Percentiles rank a stretch among this genome's conserved stretches.
These are phyloP conservation scores for Ctenosaura bakeri DNA, from an alignment of 2,797 vertebrate species.

Conservation along the genomic window DNA sequence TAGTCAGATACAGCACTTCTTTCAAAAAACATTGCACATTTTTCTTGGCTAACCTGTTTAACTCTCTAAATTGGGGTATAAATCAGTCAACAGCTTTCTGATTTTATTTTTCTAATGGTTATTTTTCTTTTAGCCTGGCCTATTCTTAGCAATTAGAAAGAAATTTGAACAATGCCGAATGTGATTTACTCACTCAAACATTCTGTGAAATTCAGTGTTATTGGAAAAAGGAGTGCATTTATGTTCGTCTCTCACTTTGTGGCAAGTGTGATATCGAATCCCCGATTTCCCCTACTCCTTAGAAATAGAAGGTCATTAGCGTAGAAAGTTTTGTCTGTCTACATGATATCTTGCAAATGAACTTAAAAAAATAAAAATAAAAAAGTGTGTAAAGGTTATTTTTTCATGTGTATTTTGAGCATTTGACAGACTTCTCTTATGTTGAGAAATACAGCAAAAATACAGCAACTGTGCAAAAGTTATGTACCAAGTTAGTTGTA, in stretches of 20 bases:
- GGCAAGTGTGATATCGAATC: conserved; percentile 27
- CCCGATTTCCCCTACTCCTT: background rate
- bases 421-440: background rate
- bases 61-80: fast-evolving
- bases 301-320: background rate
- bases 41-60: background rate
- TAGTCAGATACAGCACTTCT: background rate
- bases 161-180: conserved; percentile 18
- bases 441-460: background rate
- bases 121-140: conserved; percentile 1
- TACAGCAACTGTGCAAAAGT: conserved; percentile 3
- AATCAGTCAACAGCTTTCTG: conserved; percentile 7
- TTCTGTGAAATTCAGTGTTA: conserved; percentile 32
- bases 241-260: conserved; percentile 36
- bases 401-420: background rate
- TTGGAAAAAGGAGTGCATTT: conserved; percentile 25
- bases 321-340: conserved; percentile 18
- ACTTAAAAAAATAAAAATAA: background rate
- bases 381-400: background rate
- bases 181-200: conserved; percentile 29
- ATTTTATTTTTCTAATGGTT: conserved; percentile 14
- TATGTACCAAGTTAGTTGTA: background rate
- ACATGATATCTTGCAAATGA: background rate
- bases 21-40: background rate
- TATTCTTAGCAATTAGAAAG: conserved; percentile 28